Percentiles rank a stretch among this genome's conserved stretches.
Conservation (phyloP, 2,888 invertebrate species). For the Tipula unca region DNA sequence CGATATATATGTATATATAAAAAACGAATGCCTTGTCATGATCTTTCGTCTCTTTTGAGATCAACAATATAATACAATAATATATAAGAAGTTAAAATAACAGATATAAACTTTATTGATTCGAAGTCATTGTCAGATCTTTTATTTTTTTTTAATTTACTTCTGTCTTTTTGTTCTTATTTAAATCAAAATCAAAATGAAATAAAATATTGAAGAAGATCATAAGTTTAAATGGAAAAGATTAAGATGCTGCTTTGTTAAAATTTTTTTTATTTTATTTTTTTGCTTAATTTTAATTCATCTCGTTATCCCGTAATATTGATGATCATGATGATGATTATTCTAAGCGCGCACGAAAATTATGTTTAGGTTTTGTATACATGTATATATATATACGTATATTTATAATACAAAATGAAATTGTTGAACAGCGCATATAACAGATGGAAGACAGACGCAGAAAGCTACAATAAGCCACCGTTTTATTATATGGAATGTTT, state of each 20-base stretch:
- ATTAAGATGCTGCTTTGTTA: neutral
- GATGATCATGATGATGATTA: neutral
- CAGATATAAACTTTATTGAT: neutral
- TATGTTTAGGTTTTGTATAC: neutral
- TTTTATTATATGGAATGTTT: neutral
- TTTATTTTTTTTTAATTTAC: neutral
- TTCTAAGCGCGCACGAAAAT: neutral
- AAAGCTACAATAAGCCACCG: neutral
- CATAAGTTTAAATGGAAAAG: neutral
- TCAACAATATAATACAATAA: neutral
- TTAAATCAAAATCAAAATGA: neutral
- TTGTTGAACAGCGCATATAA: neutral
- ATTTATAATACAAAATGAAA: neutral
- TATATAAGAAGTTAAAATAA: neutral
- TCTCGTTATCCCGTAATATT: neutral
- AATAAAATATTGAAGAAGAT: neutral
- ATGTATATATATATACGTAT: neutral
- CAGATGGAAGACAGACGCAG: neutral
- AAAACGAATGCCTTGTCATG: neutral
- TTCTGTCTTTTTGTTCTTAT: constrained; percentile 8
- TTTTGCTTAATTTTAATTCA: neutral
- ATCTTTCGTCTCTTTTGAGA: neutral
- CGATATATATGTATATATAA: too few species aligned
- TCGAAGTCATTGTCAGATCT: neutral
- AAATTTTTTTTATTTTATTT: neutral